Base-by-base conservation (phyloP, 2,797 vertebrate species). In the Atherinosoma microstoma region DNA sequence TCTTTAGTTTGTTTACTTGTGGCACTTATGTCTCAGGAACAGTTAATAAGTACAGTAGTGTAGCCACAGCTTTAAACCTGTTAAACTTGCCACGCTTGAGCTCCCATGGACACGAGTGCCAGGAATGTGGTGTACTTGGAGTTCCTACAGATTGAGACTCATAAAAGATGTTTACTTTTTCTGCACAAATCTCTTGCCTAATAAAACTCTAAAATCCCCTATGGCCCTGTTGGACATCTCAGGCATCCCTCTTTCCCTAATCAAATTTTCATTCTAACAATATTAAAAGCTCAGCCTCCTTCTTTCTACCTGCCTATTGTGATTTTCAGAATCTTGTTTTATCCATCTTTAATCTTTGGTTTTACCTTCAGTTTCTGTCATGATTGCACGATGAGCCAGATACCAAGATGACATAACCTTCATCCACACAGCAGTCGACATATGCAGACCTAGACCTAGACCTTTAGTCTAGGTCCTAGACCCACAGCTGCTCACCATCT, bases 261-360 rank as follows among this genome's bases (percentile, higher is more conserved):
- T 62, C 58, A 62, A 49, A 49, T 82, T 74, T 69, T 60, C 16
- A 56, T 70, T 80, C 47, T 58, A 20, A 53, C 15, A 47, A 38
- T 32, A 62, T 75, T 62, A 68, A 70, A 47, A 54, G n/a, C n/a
- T 42, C 4, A 58, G 9, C 20, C 3, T 36, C 35, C 22, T 29
- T n/a, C 12, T 36, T n/a, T 5, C 24, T 35, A 22, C 11, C 53
- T 15, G 3, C 67, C 11, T 34, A 16, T 59, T 20, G 3, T 38
- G 54, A 8, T 38, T 40, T 60, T 24, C 42, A 58, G 42, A 40
- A 60, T n/a, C 61, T 4, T 58, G 32, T 73, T 57, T 60, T 58
- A 30, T 18, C 20, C 6, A 29, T 75, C 30, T 63, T 69, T 69
- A n/a, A 15, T 61, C 32, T 9, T 49, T 63, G 27, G 49, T 74